These are phyloP conservation scores for Andinoacara biseriatus DNA, from an alignment of 2,113 vertebrate species.

Conservation along the genomic window DNA sequence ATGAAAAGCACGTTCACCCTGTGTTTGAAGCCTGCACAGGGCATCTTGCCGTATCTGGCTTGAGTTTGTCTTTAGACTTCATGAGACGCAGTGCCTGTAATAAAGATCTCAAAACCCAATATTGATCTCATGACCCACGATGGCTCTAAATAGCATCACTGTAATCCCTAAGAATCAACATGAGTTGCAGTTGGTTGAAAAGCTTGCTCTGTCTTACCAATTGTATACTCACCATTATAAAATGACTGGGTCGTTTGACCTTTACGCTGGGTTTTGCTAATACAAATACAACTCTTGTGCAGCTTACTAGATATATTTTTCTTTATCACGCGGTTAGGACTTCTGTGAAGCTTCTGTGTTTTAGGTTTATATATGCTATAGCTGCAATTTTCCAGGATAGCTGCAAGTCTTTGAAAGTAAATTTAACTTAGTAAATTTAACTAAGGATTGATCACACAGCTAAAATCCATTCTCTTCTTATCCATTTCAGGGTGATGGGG, in stretches of 20 bases:
- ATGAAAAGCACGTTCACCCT: background rate
- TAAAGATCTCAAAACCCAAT: constrained; percentile 1
- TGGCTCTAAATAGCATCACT: background rate
- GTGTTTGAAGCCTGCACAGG: background rate
- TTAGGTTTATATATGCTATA: background rate
- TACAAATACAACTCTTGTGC: background rate
- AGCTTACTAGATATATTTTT: background rate
- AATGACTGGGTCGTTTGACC: background rate
- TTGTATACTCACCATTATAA: background rate
- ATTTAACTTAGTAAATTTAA: too few relatives aligned
- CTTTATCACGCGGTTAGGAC: too few relatives aligned
- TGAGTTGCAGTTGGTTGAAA: background rate
- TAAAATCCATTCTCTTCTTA: background rate
- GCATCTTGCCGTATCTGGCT: background rate
- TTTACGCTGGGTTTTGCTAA: background rate
- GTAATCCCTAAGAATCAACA: background rate
- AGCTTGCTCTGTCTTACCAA: background rate
- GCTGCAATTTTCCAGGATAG: background rate
- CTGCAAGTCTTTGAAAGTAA: background rate
- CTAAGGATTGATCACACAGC: too few relatives aligned
- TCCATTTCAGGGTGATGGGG: background rate
- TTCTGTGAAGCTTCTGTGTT: background rate
- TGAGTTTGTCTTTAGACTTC: constrained; percentile 19
- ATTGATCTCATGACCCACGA: constrained; percentile 33
- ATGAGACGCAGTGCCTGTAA: background rate